A percentile compares a stretch with the other conserved stretches of the same genome.
Evolutionary conservation across 2,113 vertebrate genomes (phyloP).

Genomic region (Alaudala cheleensis): DNA sequence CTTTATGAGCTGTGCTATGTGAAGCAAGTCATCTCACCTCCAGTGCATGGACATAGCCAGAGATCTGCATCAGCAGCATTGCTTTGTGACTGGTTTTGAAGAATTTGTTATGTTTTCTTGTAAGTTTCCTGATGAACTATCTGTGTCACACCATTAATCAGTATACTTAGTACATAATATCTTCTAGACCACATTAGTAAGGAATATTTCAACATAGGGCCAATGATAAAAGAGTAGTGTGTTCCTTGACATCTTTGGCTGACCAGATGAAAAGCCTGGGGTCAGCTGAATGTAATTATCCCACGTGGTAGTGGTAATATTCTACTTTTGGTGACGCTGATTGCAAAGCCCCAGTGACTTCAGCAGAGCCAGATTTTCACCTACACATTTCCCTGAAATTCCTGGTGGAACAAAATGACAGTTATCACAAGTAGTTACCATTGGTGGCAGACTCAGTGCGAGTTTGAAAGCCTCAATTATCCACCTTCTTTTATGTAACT

Average conservation of each 20-base stretch:
- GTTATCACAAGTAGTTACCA: background rate
- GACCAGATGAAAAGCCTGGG: background rate
- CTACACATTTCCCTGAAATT: background rate
- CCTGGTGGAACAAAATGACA: background rate
- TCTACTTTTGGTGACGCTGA: background rate
- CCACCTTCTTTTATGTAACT: slow-evolving; percentile 55
- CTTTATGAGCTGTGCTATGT: background rate
- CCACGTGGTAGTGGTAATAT: background rate
- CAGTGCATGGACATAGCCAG: fast-evolving
- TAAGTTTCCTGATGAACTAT: background rate
- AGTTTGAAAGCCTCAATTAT: slow-evolving; percentile 52
- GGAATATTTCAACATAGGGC: background rate
- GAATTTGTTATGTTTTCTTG: background rate
- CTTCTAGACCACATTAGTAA: background rate
- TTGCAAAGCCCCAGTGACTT: background rate
- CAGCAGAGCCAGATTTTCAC: slow-evolving; percentile 17
- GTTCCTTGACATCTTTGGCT: background rate
- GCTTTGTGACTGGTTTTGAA: background rate
- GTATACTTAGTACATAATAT: background rate
- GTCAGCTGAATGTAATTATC: background rate
- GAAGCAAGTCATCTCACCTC: background rate
- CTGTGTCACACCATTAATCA: background rate
- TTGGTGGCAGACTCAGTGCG: slow-evolving; percentile 2
- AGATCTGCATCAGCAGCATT: background rate
- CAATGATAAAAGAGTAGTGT: background rate